phyloP scores from a whole-genome alignment of 2,888 invertebrate genomes.

The Melieria crassipennis region DNA sequence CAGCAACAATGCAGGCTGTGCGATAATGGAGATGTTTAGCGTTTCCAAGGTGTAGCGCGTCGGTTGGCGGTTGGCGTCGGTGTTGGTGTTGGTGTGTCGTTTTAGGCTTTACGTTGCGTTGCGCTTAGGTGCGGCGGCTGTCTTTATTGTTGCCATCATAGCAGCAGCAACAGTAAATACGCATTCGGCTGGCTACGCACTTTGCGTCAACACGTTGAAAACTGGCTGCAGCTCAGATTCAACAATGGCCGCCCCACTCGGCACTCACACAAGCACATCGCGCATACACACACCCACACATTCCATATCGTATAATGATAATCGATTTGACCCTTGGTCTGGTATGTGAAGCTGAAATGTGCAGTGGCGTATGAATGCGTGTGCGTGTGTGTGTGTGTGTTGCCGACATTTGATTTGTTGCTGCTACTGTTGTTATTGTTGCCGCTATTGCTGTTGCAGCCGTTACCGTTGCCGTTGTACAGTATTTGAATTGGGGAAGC shows the following conservation, averaged over 20 bases:
- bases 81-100: not conserved
- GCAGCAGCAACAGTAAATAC: conserved; percentile 29
- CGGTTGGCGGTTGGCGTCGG: conserved; percentile 11
- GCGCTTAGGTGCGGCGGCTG: conserved; percentile 41
- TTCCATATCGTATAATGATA: conserved; percentile 45
- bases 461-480: conserved; percentile 28
- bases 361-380: conserved; percentile 16
- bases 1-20: conserved; percentile 43
- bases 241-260: no score
- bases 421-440: conserved; percentile 39
- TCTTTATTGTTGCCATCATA: conserved; percentile 7
- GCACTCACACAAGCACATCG: not conserved
- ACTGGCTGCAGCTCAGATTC: no score
- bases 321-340: conserved; percentile 56
- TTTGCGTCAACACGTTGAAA: no score
- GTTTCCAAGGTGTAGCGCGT: conserved; percentile 16
- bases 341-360: conserved; percentile 12
- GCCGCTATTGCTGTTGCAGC: conserved; percentile 34
- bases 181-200: no score
- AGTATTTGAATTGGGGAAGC: conserved; percentile 43
- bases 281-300: not conserved
- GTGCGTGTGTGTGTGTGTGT: not conserved
- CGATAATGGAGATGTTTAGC: conserved; percentile 54
- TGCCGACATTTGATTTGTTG: conserved; percentile 19
- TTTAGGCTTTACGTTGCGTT: not conserved